phyloP scores from a whole-genome alignment of 1,140 invertebrate species.

The Archegozetes longisetosus region DNA sequence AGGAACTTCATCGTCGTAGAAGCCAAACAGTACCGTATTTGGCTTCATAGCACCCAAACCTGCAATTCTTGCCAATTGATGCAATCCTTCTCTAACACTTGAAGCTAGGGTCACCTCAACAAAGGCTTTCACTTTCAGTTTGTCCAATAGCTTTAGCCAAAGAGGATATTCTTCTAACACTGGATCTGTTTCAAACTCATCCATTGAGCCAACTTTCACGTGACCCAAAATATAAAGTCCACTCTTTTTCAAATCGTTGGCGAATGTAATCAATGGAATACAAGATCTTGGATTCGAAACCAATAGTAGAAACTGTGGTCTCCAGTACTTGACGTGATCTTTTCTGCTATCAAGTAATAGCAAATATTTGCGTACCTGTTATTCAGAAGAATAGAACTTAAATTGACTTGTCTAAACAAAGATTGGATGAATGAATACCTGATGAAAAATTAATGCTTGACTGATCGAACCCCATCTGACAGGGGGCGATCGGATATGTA shows the following conservation, averaged over 20 bases:
- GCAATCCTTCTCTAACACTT: conserved; percentile 68
- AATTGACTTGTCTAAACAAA: conserved; percentile 10
- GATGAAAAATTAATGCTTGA: conserved; percentile 96
- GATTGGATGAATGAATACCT: conserved; percentile 38
- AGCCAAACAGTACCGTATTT: conserved; percentile 74
- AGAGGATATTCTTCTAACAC: conserved; percentile 55
- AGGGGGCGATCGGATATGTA: conserved; percentile 85
- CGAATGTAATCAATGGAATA: conserved; percentile 84
- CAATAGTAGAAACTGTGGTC: conserved; percentile 87
- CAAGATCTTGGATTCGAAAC: conserved; percentile 76
- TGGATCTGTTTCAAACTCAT: conserved; percentile 38
- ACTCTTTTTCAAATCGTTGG: conserved; percentile 96
- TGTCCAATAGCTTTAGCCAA: conserved; percentile 74
- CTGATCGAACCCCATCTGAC: conserved; percentile 89
- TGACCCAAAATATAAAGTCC: conserved; percentile 89
- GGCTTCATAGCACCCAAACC: conserved; percentile 98
- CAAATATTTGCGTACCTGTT: conserved; percentile 81
- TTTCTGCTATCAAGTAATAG: conserved; percentile 85
- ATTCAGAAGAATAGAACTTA: conserved; percentile 11
- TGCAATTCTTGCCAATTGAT: conserved; percentile 75
- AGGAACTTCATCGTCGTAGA: conserved; percentile 58
- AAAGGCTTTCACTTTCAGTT: conserved; percentile 88
- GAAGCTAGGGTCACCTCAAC: conserved; percentile 79
- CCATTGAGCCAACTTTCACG: conserved; percentile 45
- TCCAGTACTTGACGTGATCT: conserved; percentile 97